A percentile compares a stretch with the other conserved stretches of the same genome.
Conservation (phyloP, 2,888 invertebrate species). For the Leucania comma region DNA sequence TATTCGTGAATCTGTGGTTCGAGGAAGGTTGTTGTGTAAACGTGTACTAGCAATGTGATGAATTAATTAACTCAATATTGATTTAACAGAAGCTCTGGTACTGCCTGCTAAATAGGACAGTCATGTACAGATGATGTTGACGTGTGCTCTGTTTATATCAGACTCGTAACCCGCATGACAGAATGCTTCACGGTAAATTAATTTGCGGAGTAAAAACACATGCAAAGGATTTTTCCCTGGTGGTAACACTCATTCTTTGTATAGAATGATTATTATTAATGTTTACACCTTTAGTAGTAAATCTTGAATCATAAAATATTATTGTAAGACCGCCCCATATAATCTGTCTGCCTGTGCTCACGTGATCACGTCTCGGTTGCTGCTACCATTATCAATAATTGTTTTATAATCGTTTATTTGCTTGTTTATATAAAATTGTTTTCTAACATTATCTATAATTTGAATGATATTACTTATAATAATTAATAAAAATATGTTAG, state of each 20-base stretch:
- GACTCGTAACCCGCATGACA: constrained; percentile 11
- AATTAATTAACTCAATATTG: constrained; percentile 76
- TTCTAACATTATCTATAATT: too few relatives aligned
- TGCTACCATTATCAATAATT: too few relatives aligned
- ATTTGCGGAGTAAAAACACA: constrained; percentile 1
- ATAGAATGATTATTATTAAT: not conserved
- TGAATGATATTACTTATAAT: constrained; percentile 2
- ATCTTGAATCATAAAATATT: constrained; percentile 35
- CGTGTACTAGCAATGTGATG: constrained; percentile 61
- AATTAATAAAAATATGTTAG: not conserved
- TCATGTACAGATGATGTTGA: constrained; percentile 44
- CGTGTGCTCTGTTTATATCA: constrained; percentile 18
- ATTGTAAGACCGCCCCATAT: not conserved
- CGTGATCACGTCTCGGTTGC: not conserved
- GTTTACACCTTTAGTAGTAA: constrained; percentile 11
- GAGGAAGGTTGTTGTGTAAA: constrained; percentile 59
- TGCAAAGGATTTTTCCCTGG: not conserved
- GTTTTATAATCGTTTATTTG: too few relatives aligned
- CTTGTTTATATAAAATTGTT: too few relatives aligned
- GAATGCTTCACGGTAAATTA: constrained; percentile 11
- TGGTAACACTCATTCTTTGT: not conserved
- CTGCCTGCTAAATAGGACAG: constrained; percentile 38
- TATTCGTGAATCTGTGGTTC: constrained; percentile 43
- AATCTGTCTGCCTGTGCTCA: not conserved
- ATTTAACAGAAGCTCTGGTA: constrained; percentile 58